These are phyloP conservation scores for Limnephilus auricula DNA, from an alignment of 2,888 invertebrate species.

Conservation along the genomic window DNA sequence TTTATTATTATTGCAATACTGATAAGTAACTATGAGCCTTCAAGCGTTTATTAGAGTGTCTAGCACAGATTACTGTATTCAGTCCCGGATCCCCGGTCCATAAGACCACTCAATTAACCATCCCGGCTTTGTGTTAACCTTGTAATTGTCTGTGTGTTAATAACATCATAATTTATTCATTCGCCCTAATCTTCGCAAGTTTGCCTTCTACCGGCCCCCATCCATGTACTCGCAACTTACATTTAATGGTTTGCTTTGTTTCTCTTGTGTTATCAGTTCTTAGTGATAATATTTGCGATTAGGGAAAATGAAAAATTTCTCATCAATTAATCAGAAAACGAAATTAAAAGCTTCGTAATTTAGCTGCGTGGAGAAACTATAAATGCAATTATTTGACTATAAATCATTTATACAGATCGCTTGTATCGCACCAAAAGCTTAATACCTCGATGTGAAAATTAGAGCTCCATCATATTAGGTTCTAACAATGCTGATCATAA, in stretches of 20 bases:
- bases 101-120: slow-evolving; percentile 64
- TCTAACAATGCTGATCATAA: neutral
- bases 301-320: slow-evolving; percentile 15
- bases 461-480: neutral
- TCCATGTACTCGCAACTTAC: slow-evolving; percentile 9
- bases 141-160: slow-evolving; percentile 66
- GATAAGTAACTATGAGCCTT: slow-evolving; percentile 38
- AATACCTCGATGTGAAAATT: neutral
- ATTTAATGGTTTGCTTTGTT: slow-evolving; percentile 47
- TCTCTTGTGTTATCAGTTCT: slow-evolving; percentile 16
- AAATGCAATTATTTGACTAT: neutral
- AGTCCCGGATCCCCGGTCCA: slow-evolving; percentile 32
- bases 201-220: slow-evolving; percentile 23
- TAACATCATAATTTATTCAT: slow-evolving; percentile 65
- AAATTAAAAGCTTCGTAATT: neutral
- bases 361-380: neutral
- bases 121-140: slow-evolving; percentile 62
- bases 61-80: slow-evolving; percentile 48
- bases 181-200: slow-evolving; percentile 62
- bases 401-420: neutral
- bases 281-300: slow-evolving; percentile 25
- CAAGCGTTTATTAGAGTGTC: slow-evolving; percentile 56
- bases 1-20: neutral
- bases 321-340: slow-evolving; percentile 7
- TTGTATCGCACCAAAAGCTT: neutral